Percentiles rank a stretch among this genome's conserved stretches.
phyloP scores from a whole-genome alignment of 2,797 vertebrate species.

The Phaenicophaeus curvirostris region DNA sequence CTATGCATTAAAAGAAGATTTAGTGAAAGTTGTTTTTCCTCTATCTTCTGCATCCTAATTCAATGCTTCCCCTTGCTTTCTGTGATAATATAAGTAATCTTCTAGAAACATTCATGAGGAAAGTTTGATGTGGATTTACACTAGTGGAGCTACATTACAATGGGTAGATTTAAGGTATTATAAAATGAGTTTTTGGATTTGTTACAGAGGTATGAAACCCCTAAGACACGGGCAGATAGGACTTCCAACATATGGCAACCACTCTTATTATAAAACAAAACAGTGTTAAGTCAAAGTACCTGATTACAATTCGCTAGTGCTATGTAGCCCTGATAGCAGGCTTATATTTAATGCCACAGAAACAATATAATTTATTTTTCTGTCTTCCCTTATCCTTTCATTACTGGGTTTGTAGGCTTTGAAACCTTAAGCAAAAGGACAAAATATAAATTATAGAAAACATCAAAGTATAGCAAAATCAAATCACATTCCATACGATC shows the following conservation, averaged over 20 bases:
- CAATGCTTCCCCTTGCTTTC: constrained; percentile 74
- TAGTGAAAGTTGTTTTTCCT: constrained; percentile 79
- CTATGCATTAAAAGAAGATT: constrained; percentile 84
- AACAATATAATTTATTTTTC: constrained; percentile 99
- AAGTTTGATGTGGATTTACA: constrained; percentile 92
- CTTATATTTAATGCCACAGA: constrained; percentile 95
- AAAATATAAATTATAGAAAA: constrained; percentile 87
- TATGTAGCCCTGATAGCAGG: constrained; percentile 89
- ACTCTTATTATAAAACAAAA: constrained; percentile 86
- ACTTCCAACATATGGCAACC: constrained; percentile 87
- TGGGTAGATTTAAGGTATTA: constrained; percentile 96
- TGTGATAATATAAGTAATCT: constrained; percentile 82
- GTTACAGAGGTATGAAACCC: constrained; percentile 84
- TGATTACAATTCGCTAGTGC: constrained; percentile 96
- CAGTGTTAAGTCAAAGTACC: constrained; percentile 96
- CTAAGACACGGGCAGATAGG: constrained; percentile 81
- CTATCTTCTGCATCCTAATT: constrained; percentile 83
- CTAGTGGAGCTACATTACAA: constrained; percentile 94
- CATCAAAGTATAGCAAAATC: constrained; percentile 77
- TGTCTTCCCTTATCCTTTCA: constrained; percentile 91
- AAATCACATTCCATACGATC: constrained; percentile 75
- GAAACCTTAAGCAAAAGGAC: constrained; percentile 93
- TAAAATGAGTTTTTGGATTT: constrained; percentile 89
- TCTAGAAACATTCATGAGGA: constrained; percentile 82
- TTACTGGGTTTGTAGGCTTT: constrained; percentile 87